A percentile compares a stretch with the other conserved stretches of the same genome.
These are phyloP conservation scores for Drepanosiphum platanoidis DNA, from an alignment of 2,888 invertebrate species.

Conservation along the genomic window DNA sequence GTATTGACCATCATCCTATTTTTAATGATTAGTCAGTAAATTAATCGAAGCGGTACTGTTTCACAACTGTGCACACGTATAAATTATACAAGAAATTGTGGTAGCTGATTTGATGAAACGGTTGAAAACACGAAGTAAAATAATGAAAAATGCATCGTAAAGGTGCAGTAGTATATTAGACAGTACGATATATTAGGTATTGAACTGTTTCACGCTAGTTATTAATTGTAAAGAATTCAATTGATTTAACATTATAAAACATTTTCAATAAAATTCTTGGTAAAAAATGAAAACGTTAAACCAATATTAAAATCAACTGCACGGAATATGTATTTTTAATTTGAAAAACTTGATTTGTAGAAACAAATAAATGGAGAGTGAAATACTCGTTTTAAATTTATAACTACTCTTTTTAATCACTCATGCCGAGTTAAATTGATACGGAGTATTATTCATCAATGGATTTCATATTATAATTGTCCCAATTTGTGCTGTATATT, in stretches of 20 bases:
- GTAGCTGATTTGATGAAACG: neutral
- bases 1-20: too few relatives aligned
- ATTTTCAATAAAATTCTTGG: neutral
- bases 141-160: neutral
- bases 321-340: neutral
- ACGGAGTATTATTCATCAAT: neutral
- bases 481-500: neutral
- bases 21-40: neutral
- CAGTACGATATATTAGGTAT: too few relatives aligned
- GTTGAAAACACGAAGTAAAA: neutral
- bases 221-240: neutral
- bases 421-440: slow-evolving; percentile 2
- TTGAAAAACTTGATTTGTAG: neutral
- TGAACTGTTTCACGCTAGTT: neutral
- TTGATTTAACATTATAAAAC: neutral
- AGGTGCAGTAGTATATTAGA: neutral
- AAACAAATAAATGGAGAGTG: neutral
- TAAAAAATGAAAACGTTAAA: neutral
- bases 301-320: neutral
- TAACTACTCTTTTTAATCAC: neutral
- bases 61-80: too few relatives aligned
- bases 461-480: neutral
- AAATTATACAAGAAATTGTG: neutral
- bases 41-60: neutral
- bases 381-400: neutral